phyloP scores from a whole-genome alignment of 2,797 vertebrate species.

The Chrysocyon brachyurus region DNA sequence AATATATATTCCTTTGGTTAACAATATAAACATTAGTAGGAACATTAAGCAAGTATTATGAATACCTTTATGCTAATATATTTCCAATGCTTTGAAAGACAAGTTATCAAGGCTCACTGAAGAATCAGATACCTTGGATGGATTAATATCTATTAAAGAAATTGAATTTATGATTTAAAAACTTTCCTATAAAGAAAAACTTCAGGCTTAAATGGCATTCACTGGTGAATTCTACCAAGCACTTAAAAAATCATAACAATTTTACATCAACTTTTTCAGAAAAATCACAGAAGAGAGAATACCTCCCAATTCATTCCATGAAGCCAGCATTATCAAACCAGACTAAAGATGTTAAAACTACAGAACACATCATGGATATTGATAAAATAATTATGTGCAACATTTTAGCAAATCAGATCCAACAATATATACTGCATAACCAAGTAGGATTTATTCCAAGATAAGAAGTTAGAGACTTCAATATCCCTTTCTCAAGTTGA shows the following conservation, averaged over 20 bases:
- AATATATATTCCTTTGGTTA: not conserved
- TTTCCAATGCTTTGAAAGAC: not conserved
- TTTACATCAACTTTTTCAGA: too few relatives aligned
- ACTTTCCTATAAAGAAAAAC: not conserved
- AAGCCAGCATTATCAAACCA: not conserved
- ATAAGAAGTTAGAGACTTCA: not conserved
- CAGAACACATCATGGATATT: not conserved
- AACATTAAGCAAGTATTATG: not conserved
- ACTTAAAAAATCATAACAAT: not conserved
- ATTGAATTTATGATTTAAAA: not conserved
- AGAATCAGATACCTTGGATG: not conserved
- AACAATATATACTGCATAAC: not conserved
- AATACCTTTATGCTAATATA: not conserved
- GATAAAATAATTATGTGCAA: not conserved
- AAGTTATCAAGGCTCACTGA: not conserved
- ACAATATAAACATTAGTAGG: not conserved
- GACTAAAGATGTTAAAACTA: not conserved
- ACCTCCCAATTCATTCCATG: too few relatives aligned
- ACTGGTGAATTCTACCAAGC: not conserved
- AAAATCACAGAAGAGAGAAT: too few relatives aligned
- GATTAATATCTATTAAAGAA: not conserved
- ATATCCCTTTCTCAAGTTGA: not conserved
- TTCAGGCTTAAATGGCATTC: not conserved
- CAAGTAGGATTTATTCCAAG: not conserved
- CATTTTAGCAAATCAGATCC: not conserved